These are phyloP conservation scores for Cisticola juncidis DNA, from an alignment of 2,113 vertebrate species.

Conservation along the genomic window DNA sequence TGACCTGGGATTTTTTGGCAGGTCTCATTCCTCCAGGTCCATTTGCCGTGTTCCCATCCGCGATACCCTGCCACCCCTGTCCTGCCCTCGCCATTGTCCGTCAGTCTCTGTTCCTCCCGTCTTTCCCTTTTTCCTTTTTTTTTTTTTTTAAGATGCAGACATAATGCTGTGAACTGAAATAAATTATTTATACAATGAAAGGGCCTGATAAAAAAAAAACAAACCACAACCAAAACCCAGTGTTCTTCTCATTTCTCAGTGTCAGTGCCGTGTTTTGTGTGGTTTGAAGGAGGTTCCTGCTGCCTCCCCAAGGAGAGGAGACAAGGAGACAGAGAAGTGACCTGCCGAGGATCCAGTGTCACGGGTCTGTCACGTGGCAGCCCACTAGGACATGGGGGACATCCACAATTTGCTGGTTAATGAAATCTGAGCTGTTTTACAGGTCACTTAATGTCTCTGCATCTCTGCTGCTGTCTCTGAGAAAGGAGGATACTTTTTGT, in stretches of 20 bases:
- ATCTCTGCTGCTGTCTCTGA: background rate
- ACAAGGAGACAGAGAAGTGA: background rate
- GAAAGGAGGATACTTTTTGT: background rate
- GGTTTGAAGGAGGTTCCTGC: background rate
- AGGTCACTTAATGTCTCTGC: background rate
- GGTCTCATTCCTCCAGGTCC: background rate
- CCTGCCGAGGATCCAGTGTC: background rate
- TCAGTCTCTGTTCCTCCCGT: background rate
- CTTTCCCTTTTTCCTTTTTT: background rate
- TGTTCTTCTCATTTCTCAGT: constrained; percentile 17
- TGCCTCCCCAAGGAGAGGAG: background rate
- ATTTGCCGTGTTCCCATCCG: background rate
- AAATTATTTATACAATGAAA: constrained; percentile 78
- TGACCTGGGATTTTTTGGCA: background rate
- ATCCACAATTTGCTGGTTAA: background rate
- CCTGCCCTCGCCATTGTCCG: background rate
- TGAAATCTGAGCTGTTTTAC: background rate
- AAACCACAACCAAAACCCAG: background rate
- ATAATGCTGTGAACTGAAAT: constrained; percentile 76
- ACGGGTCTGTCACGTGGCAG: background rate
- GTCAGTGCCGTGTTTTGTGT: background rate
- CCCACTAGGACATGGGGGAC: background rate
- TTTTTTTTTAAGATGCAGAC: constrained; percentile 56
- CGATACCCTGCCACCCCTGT: background rate
- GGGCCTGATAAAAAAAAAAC: constrained; percentile 16